Evolutionary conservation across 2,113 vertebrate species (phyloP).

Genomic region (Entomyzon cyanotis): DNA sequence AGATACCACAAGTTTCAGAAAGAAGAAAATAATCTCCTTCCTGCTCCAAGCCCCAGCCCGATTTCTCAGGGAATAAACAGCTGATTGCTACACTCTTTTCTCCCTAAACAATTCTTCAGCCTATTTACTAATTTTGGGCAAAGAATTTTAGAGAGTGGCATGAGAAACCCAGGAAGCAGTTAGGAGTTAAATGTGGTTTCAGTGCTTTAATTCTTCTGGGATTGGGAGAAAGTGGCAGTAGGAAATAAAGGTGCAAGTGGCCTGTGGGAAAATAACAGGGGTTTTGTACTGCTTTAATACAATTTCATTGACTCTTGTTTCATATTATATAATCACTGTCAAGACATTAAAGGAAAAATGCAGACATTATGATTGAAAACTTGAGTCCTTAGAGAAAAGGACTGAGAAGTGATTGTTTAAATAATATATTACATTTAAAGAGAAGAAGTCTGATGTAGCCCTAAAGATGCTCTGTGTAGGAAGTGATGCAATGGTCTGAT

Average conservation of each 20-base stretch:
- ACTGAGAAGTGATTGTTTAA: not conserved
- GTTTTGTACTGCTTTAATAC: not conserved
- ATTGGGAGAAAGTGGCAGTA: not conserved
- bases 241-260: not conserved
- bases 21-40: not conserved
- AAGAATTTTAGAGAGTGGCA: not conserved
- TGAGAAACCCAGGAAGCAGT: not conserved
- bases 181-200: not conserved
- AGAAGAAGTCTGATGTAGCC: not conserved
- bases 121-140: not conserved
- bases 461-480: not conserved
- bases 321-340: not conserved
- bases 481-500: not conserved
- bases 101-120: not conserved
- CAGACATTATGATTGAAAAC: not conserved
- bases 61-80: not conserved
- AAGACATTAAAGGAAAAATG: not conserved
- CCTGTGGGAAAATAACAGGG: not conserved
- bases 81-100: not conserved
- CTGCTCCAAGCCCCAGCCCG: not conserved
- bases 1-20: not conserved
- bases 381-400: not conserved
- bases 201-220: not conserved
- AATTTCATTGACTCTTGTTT: not conserved
- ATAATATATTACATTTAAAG: not conserved